Conservation (phyloP, 1,140 invertebrate genomes). For the Berghia stephanieae region DNA sequence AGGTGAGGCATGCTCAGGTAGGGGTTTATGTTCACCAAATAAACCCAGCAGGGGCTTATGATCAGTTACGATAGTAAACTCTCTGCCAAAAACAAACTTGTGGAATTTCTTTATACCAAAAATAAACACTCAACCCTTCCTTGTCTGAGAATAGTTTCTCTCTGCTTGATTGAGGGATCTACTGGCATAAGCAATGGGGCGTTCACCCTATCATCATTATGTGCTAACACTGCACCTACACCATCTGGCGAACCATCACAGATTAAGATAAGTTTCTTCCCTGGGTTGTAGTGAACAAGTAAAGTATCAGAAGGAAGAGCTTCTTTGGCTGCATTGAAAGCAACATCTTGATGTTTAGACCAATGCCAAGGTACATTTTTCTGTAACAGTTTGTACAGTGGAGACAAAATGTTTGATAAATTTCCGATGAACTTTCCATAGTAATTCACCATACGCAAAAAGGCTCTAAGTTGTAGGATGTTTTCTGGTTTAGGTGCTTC, state of each 20-base stretch:
- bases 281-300: too few relatives aligned
- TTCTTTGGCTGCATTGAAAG: constrained; percentile 34
- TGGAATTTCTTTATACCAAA: constrained; percentile 68
- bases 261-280: constrained; percentile 61
- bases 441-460: too few relatives aligned
- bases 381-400: constrained; percentile 35
- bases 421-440: too few relatives aligned
- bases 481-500: too few relatives aligned
- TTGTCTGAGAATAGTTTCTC: constrained; percentile 70
- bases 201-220: too few relatives aligned
- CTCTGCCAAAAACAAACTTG: constrained; percentile 67
- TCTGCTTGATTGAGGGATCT: constrained; percentile 66
- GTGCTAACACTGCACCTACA: too few relatives aligned
- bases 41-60: constrained; percentile 67
- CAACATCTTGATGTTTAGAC: too few relatives aligned
- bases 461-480: too few relatives aligned
- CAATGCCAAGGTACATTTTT: constrained; percentile 36
- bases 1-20: constrained; percentile 56
- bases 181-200: constrained; percentile 67
- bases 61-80: constrained; percentile 68
- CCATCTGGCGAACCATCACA: constrained; percentile 68
- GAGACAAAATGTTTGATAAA: too few relatives aligned
- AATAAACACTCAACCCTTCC: constrained; percentile 70
- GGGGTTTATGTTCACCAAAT: constrained; percentile 52
- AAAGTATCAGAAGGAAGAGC: too few relatives aligned